Conservation (phyloP, 2,113 vertebrate species). For the Myotis davidii region DNA sequence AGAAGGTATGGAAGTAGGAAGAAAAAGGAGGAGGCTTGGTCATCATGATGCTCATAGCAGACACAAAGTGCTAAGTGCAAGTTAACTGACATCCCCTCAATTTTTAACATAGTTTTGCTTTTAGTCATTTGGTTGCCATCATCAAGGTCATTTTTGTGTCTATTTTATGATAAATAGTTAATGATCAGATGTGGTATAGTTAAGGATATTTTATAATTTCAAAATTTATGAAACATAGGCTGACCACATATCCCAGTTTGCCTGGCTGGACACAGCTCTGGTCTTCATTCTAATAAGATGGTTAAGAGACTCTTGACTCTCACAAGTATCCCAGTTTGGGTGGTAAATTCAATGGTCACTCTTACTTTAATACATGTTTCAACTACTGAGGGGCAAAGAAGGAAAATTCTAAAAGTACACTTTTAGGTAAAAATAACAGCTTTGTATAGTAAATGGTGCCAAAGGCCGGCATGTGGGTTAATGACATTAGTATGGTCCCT, state of each 20-base stretch:
- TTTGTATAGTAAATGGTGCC: background rate
- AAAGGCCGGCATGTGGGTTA: background rate
- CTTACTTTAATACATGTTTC: background rate
- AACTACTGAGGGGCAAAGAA: background rate
- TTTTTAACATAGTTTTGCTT: background rate
- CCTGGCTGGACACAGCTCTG: background rate
- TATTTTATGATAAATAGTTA: background rate
- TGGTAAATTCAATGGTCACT: background rate
- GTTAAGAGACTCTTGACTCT: background rate
- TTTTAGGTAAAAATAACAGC: background rate
- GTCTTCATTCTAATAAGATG: background rate
- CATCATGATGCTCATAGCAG: background rate
- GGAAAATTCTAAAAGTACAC: background rate
- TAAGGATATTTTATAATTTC: background rate
- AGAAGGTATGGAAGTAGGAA: background rate
- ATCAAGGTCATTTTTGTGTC: background rate
- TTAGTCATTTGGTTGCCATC: background rate
- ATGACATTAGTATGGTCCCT: background rate
- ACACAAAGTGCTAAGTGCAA: background rate
- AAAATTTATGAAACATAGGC: background rate
- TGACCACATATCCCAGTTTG: background rate
- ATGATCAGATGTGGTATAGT: background rate
- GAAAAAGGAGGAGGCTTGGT: background rate
- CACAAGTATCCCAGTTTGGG: background rate
- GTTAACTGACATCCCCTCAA: background rate